Evolutionary conservation across 2,113 vertebrate species (phyloP), one percentile per base, ranked within the genome.

Genomic region (Beaufortia kweichowensis): DNA sequence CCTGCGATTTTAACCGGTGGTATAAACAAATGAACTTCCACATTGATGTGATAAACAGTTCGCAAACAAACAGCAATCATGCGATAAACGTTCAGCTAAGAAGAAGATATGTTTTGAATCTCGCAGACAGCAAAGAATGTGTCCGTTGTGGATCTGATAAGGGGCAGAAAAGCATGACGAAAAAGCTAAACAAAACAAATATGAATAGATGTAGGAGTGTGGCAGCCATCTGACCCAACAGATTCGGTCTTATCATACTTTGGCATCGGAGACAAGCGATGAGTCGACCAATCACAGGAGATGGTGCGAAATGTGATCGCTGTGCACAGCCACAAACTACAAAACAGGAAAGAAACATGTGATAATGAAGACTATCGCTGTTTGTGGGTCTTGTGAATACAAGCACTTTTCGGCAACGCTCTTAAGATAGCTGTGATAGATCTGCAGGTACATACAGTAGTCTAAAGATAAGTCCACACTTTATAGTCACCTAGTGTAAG

Each of bases 171-270:
- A 86, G 83, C n/a, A 75, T 85, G 83, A 59, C 69, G 82, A 72
- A 87, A 85, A 88, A 81, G 82, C 68, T 79, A 75, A 78, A 84
- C 19, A 73, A 82, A 67, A 83, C 80, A 84, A 72, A 71, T 61
- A 39, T 64, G 80, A 70, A 50, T 21, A 63, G 78, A 80, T 83
- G 81, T 79, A 75, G 65, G 75, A 83, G 81, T 72, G 72, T 77
- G 79, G 63, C 77, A 79, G 87, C 83, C 83, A 83, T 87, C 86
- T 82, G 66, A 67, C 55, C 43, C 63, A 65, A 72, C 72, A 77
- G 84, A 88, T 84, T 89, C 64, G 19, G 3, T 1, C 76, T 86
- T 89, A 92, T 93, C 92, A 84, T 12, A 3, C 68, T 65, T 82
- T 84, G 91, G 89, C 86, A 92, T 93, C 90, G 65, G 50, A 67